These are phyloP conservation scores for Graptemys geographica DNA, from an alignment of 2,797 vertebrate genomes.

Conservation along the genomic window DNA sequence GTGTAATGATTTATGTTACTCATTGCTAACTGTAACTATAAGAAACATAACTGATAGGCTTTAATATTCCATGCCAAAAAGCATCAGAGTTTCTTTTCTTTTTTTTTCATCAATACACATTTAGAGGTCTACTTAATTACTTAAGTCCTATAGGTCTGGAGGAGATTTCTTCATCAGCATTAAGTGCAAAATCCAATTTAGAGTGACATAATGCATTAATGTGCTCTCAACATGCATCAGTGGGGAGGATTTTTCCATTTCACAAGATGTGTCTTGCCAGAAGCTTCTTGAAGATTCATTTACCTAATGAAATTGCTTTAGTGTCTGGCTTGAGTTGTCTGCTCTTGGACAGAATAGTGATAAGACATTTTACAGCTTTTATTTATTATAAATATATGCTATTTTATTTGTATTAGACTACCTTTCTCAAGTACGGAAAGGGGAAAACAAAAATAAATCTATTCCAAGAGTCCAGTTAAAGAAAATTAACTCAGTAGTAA, in stretches of 20 bases:
- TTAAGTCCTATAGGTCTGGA: constrained; percentile 36
- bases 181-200: constrained; percentile 78
- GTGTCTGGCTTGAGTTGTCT: background rate
- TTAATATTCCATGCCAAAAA: background rate
- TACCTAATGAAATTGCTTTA: constrained; percentile 70
- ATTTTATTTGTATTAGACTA: background rate
- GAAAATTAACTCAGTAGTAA: background rate
- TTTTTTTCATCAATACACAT: background rate
- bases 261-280: constrained; percentile 53
- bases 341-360: constrained; percentile 1
- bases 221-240: constrained; percentile 42
- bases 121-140: constrained; percentile 52
- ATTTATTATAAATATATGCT: constrained; percentile 24
- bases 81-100: constrained; percentile 1
- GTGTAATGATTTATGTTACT: background rate
- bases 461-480: background rate
- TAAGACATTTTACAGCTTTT: constrained; percentile 17
- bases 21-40: background rate
- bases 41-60: background rate
- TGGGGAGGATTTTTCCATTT: constrained; percentile 70
- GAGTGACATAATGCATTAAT: constrained; percentile 67
- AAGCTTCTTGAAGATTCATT: constrained; percentile 66
- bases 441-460: constrained; percentile 41
- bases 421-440: background rate
- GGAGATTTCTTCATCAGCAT: constrained; percentile 65